Evolutionary conservation across 35 echinoderm and acorn worm genomes (phyloP).

Genomic region (Acanthaster planci): DNA sequence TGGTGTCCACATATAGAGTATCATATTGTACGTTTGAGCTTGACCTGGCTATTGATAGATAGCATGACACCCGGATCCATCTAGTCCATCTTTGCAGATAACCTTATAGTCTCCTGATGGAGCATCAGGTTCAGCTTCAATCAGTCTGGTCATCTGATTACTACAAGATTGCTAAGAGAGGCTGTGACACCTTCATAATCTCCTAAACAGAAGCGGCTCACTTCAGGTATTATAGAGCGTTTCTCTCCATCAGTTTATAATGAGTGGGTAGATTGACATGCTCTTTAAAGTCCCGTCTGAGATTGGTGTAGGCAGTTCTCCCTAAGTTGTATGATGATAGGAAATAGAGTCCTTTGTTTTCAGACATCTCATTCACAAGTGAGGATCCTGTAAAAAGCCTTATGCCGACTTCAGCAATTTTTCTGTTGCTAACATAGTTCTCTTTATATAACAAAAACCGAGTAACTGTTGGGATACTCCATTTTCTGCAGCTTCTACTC

Average conservation of each 20-base stretch:
- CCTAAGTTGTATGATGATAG: background rate
- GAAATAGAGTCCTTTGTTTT: background rate
- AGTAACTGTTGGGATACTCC: background rate
- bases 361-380: background rate
- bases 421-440: too few species aligned
- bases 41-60: too few species aligned
- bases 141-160: background rate
- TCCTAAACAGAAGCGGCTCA: background rate
- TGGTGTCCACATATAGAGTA: too few species aligned
- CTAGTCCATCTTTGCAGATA: too few species aligned
- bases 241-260: conserved; percentile 5
- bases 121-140: background rate
- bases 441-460: background rate
- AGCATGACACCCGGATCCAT: too few species aligned
- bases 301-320: background rate
- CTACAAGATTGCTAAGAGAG: background rate
- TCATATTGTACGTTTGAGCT: too few species aligned
- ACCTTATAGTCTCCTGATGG: background rate
- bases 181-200: background rate
- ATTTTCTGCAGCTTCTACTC: background rate
- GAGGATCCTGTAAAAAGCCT: background rate
- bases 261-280: background rate
- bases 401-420: background rate
- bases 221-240: background rate
- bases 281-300: background rate